Evolutionary conservation across 2,888 invertebrate genomes (phyloP).

Genomic region (Mesochorus sp.): DNA sequence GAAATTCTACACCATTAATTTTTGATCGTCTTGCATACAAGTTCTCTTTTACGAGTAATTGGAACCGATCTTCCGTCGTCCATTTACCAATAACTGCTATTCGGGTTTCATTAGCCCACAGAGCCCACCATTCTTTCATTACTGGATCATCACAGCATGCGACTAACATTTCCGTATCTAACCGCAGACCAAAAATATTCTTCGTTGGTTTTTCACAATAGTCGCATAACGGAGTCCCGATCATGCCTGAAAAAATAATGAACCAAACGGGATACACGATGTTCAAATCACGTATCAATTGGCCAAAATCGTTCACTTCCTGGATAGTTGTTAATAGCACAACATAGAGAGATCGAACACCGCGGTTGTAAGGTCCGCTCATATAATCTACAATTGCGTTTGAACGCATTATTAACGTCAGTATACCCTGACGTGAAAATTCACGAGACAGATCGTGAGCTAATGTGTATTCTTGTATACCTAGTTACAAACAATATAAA

Average conservation of each 20-base stretch:
- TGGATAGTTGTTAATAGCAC: conserved; percentile 62
- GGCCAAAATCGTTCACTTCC: conserved; percentile 62
- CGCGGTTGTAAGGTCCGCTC: conserved; percentile 37
- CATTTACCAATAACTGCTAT: conserved; percentile 66
- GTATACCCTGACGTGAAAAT: conserved; percentile 63
- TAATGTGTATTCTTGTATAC: conserved; percentile 50
- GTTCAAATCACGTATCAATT: conserved; percentile 40
- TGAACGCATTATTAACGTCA: conserved; percentile 58
- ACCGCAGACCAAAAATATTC: conserved; percentile 69
- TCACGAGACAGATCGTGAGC: conserved; percentile 59
- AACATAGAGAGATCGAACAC: conserved; percentile 68
- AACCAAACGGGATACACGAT: conserved; percentile 71
- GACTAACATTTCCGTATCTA: conserved; percentile 72
- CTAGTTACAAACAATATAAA: too few species aligned
- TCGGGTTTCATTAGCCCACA: conserved; percentile 64
- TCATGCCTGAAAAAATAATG: conserved; percentile 67
- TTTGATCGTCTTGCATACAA: conserved; percentile 68
- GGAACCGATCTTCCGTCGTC: conserved; percentile 48
- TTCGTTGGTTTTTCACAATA: conserved; percentile 61
- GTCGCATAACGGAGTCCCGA: conserved; percentile 40
- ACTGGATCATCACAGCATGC: conserved; percentile 62
- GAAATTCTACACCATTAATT: conserved; percentile 67
- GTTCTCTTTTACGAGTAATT: conserved; percentile 26
- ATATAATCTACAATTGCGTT: conserved; percentile 14
- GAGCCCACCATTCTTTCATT: conserved; percentile 72